Evolutionary conservation across 2,888 invertebrate genomes (phyloP), one percentile per base, ranked within the genome.

Genomic region (Eupithecia inturbata): DNA sequence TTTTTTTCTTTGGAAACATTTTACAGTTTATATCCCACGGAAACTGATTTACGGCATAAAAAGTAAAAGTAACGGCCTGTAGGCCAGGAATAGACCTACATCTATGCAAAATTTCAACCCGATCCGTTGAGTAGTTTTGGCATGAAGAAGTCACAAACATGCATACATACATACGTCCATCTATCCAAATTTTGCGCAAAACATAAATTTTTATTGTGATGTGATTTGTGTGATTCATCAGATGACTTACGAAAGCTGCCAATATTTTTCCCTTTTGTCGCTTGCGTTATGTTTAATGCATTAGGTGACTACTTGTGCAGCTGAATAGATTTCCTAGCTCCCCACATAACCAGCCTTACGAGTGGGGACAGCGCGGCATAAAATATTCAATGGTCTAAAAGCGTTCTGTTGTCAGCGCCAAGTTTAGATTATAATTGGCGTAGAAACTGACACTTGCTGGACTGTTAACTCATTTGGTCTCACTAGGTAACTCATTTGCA

Each of bases 361-460:
- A 76, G 76, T 73, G 72, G 72, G 75, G 71, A 79, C 76, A 75
- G 31, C 68, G 71, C 63, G 68, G 73, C 70, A 79, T 87, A 78
- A 85, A 87, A 86, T 86, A 87, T 87, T 84, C 87, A 87, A 76
- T 71, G 68, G 68, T 74, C 74, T 86, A 79, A 87, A 85, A 87
- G 87, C 85, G 75, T 86, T 86, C 49, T 76, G 85, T 86, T 81
- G 81, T 74, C 80, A 79, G 79, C 74, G 68, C 71, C 81, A 77
- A 83, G 80, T 80, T 80, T 80, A 78, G 76, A 73, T 73, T 78
- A 77, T 86, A 86, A 87, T 85, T 86, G 84, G 78, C 83, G 76
- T 73, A 70, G 71, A 67, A 74, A 84, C 73, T 77, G 85, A 83
- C 83, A 77, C 73, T 76, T 62, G 64, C 67, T 68, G 75, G 70